phyloP scores from a whole-genome alignment of 2,113 vertebrate genomes.

The Cranoglanis bouderius region DNA sequence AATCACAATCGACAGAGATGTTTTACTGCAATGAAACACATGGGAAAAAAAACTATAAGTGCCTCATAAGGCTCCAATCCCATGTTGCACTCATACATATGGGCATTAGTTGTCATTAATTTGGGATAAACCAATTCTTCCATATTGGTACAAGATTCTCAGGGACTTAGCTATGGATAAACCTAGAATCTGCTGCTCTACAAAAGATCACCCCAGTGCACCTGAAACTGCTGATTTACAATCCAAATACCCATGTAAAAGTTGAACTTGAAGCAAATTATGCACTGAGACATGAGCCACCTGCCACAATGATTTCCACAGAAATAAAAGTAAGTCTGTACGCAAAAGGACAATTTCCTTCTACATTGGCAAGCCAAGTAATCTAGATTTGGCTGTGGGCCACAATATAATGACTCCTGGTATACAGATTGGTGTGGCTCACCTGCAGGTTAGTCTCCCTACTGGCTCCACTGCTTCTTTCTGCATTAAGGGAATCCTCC shows the following conservation, averaged over 20 bases:
- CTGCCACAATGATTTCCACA: background rate
- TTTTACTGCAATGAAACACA: background rate
- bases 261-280: background rate
- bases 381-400: background rate
- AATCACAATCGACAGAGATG: background rate
- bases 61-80: background rate
- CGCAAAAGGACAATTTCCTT: background rate
- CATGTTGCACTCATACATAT: background rate
- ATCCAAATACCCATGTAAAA: background rate
- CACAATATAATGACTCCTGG: background rate
- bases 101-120: background rate
- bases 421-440: slow-evolving; percentile 5
- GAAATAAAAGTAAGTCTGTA: background rate
- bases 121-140: background rate
- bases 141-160: background rate
- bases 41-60: background rate
- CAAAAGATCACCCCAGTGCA: background rate
- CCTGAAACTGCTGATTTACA: background rate
- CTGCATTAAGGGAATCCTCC: slow-evolving; percentile 77
- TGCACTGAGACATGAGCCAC: background rate
- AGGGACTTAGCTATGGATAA: background rate
- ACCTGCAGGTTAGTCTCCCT: slow-evolving; percentile 79
- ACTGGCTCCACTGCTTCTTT: slow-evolving; percentile 73
- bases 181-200: background rate
- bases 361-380: background rate